Percentiles rank a stretch among this genome's conserved stretches.
Evolutionary conservation across 2,113 vertebrate species (phyloP).

Genomic region (Gnathonemus longibarbis): DNA sequence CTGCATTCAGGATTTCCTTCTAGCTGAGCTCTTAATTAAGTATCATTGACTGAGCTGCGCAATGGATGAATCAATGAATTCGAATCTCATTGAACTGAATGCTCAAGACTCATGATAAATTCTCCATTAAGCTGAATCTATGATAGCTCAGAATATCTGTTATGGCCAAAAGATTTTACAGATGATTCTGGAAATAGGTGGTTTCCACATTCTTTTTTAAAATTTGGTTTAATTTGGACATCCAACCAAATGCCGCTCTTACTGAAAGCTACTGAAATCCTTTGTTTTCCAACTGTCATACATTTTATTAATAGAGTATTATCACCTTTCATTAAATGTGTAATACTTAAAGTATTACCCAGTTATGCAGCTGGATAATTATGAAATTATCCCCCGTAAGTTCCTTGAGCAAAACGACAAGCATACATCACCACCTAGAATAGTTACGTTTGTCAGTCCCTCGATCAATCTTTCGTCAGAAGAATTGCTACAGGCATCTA

Average conservation of each 20-base stretch:
- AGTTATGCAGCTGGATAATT: neutral
- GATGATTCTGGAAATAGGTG: neutral
- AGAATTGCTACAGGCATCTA: neutral
- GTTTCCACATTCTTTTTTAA: neutral
- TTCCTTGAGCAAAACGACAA: neutral
- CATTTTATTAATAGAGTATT: neutral
- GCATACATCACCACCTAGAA: neutral
- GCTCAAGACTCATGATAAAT: neutral
- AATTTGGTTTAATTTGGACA: neutral
- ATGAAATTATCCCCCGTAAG: neutral
- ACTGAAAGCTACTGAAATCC: neutral
- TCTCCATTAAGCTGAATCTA: neutral
- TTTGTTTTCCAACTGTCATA: neutral
- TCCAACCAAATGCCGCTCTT: neutral
- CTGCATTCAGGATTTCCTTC: neutral
- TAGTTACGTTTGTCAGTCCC: neutral
- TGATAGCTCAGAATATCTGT: neutral
- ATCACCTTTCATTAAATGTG: neutral
- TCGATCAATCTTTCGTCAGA: neutral
- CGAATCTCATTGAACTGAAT: neutral
- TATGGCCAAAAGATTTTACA: neutral
- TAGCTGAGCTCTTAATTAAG: neutral
- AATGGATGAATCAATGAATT: constrained; percentile 3
- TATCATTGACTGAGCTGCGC: neutral
- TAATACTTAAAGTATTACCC: neutral